Percentiles rank a stretch among this genome's conserved stretches.
These are phyloP conservation scores for Cervus canadensis DNA, from an alignment of 2,113 vertebrate species.

Conservation along the genomic window DNA sequence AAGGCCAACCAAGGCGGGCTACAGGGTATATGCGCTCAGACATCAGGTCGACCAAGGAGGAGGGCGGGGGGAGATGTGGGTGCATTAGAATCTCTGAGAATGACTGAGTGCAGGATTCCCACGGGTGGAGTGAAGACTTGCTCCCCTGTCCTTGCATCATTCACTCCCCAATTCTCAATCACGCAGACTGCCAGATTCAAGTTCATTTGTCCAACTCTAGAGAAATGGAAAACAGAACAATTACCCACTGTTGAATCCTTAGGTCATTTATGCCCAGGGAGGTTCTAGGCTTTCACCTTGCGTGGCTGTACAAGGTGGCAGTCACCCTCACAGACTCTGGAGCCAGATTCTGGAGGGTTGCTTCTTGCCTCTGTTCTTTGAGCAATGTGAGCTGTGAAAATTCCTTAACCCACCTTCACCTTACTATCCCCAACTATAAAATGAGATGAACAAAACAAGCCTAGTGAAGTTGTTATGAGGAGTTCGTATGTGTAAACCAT, in stretches of 20 bases:
- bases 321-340: fast-evolving
- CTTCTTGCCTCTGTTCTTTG: not conserved
- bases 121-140: not conserved
- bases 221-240: not conserved
- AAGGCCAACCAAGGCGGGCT: fast-evolving
- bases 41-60: not conserved
- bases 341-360: not conserved
- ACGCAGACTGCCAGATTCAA: not conserved
- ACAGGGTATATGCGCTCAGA: not conserved
- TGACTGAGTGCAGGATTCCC: not conserved
- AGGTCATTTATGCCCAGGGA: not conserved
- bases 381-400: not conserved
- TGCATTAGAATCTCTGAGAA: not conserved
- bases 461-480: not conserved
- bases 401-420: not conserved
- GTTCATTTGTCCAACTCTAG: not conserved
- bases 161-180: not conserved
- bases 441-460: not conserved
- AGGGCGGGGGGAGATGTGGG: fast-evolving
- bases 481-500: not conserved
- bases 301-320: not conserved
- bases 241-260: fast-evolving
- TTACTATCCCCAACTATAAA: not conserved
- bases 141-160: not conserved
- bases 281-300: not conserved